These are phyloP conservation scores for Triops longicaudatus DNA, from an alignment of 1,140 invertebrate genomes.

Conservation along the genomic window DNA sequence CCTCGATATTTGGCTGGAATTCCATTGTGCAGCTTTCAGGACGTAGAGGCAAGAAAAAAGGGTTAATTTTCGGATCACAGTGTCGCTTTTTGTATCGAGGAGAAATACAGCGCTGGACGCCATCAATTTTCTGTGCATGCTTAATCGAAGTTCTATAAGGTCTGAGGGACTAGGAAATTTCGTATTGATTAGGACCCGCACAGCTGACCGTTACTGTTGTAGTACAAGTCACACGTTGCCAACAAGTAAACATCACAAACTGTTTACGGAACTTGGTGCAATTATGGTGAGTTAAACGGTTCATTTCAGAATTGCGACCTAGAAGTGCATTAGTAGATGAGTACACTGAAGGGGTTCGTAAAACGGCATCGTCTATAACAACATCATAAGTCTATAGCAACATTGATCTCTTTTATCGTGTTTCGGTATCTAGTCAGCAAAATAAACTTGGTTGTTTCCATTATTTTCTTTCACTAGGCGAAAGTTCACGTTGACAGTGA, in stretches of 20 bases:
- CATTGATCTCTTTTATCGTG: neutral
- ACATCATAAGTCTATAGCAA: no score
- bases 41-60: no score
- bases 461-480: neutral
- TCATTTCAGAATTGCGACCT: neutral
- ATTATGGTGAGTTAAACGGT: neutral
- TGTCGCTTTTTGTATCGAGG: neutral
- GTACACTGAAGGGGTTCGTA: neutral
- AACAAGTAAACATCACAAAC: neutral
- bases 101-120: slow-evolving; percentile 5
- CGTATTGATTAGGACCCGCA: neutral
- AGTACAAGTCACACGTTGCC: neutral
- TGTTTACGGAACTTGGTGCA: neutral
- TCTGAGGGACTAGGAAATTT: neutral
- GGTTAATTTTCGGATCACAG: no score
- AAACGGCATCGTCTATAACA: no score
- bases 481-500: neutral
- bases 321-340: neutral
- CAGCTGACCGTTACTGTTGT: neutral
- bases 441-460: neutral
- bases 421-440: neutral
- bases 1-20: neutral
- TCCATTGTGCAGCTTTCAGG: neutral
- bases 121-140: neutral
- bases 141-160: neutral